Evolutionary conservation across 2,797 vertebrate genomes (phyloP).

Genomic region (Cossypha niveicapilla): DNA sequence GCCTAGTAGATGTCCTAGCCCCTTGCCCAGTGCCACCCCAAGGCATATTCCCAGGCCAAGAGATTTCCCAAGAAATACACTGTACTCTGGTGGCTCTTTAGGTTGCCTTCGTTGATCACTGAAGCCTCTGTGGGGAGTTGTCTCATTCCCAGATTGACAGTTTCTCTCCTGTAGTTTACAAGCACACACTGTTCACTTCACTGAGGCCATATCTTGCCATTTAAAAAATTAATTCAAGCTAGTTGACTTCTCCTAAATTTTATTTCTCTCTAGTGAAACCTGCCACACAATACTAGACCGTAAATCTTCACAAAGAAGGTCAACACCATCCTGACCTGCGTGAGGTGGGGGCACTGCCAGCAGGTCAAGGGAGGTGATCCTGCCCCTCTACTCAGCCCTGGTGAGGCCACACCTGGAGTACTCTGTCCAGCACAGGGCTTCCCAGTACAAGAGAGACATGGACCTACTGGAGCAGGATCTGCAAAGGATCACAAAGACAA

Average conservation of each 20-base stretch:
- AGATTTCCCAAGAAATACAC: background rate
- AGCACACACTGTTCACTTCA: background rate
- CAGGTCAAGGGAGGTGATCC: background rate
- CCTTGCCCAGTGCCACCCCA: background rate
- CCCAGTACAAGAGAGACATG: background rate
- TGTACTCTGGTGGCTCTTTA: background rate
- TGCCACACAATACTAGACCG: background rate
- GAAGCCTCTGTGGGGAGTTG: background rate
- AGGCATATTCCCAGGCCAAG: background rate
- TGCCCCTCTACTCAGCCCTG: background rate
- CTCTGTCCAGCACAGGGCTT: background rate
- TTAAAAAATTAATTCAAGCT: background rate
- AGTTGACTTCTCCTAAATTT: background rate
- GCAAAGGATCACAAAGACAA: background rate
- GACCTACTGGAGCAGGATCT: background rate
- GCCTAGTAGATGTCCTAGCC: background rate
- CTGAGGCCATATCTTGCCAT: background rate
- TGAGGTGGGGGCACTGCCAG: background rate
- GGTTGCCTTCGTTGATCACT: background rate
- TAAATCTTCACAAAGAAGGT: background rate
- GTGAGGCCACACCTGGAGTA: background rate
- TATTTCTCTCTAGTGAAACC: background rate
- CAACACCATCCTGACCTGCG: background rate
- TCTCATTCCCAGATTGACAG: background rate
- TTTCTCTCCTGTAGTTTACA: background rate